These are phyloP conservation scores for Ceyx melanurus DNA, from an alignment of 2,113 vertebrate species.

Conservation along the genomic window DNA sequence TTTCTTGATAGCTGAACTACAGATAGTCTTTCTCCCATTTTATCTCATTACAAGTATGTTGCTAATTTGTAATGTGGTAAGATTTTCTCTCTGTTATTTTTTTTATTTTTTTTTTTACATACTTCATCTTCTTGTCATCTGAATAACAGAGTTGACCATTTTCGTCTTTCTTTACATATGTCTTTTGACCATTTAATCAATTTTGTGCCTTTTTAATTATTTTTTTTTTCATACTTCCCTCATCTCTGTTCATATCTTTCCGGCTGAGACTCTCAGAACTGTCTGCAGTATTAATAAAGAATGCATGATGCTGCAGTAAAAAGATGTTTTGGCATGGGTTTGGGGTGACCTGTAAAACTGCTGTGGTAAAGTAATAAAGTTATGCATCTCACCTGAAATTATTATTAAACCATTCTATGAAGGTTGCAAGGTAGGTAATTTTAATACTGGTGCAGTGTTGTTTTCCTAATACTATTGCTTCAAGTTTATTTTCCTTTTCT, in stretches of 20 bases:
- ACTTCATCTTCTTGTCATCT: neutral
- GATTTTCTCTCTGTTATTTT: neutral
- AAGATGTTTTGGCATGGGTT: neutral
- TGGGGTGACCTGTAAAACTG: neutral
- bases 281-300: slow-evolving; percentile 20
- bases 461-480: neutral
- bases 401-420: neutral
- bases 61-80: neutral
- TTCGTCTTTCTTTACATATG: neutral
- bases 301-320: neutral
- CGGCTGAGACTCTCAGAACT: neutral
- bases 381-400: neutral
- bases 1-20: neutral
- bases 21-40: slow-evolving; percentile 9
- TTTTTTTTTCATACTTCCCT: neutral
- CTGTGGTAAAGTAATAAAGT: neutral
- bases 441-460: neutral
- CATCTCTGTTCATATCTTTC: neutral
- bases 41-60: neutral
- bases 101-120: neutral
- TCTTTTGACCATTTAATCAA: neutral
- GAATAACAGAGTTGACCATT: neutral
- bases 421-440: neutral
- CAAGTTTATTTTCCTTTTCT: neutral
- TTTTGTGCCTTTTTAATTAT: neutral